These are phyloP conservation scores for Isoperla grammatica DNA, from an alignment of 2,888 invertebrate genomes.

Conservation along the genomic window DNA sequence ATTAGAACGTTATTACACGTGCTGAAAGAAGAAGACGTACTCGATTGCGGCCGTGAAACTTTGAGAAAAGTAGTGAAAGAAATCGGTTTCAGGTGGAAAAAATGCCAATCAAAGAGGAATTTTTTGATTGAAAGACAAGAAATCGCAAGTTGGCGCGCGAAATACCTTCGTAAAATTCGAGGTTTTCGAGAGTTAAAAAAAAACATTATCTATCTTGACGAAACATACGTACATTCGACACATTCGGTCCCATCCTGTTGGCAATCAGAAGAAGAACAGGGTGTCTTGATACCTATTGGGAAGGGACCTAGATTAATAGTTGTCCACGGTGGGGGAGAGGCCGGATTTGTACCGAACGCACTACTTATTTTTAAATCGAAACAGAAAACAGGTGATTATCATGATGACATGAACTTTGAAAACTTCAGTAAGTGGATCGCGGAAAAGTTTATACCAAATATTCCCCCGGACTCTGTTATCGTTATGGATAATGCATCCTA, in stretches of 20 bases:
- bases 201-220: neutral
- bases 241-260: constrained; percentile 1
- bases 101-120: neutral
- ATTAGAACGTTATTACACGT: too few relatives aligned
- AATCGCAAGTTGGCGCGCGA: neutral
- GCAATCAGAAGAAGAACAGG: neutral
- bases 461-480: neutral
- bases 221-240: neutral
- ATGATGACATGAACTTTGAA: constrained; percentile 11
- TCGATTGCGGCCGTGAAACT: too few relatives aligned
- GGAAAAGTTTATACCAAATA: constrained; percentile 3
- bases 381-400: constrained; percentile 4
- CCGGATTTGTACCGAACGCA: neutral
- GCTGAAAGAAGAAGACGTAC: too few relatives aligned
- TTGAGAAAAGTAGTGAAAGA: too few relatives aligned
- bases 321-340: neutral
- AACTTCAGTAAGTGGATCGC: constrained; percentile 2
- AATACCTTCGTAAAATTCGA: too few relatives aligned
- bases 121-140: neutral
- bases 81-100: neutral
- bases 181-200: neutral
- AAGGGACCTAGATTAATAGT: neutral
- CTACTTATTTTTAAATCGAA: neutral
- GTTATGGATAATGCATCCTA: neutral
- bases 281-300: neutral